Evolutionary conservation across 2,888 invertebrate species (phyloP).

Genomic region (Lacanobia oleracea): DNA sequence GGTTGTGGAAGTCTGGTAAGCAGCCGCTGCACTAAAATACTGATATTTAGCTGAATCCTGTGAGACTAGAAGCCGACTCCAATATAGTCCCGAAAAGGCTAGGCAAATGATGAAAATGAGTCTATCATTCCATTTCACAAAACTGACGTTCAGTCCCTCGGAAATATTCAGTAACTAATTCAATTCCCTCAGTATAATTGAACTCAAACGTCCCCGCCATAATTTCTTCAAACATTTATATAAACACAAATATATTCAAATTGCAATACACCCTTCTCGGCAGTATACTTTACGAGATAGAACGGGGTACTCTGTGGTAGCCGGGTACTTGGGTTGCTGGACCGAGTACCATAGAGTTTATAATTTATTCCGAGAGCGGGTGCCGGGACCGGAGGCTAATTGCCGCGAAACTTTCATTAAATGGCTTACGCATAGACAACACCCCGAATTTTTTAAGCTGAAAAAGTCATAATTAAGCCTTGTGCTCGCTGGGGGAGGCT

Average conservation of each 20-base stretch:
- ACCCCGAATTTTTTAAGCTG: constrained; percentile 69
- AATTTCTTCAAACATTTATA: constrained; percentile 48
- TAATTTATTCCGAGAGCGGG: constrained; percentile 78
- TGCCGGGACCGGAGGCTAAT: constrained; percentile 76
- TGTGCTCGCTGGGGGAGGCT: neutral
- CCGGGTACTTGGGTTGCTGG: constrained; percentile 33
- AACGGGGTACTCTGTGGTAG: constrained; percentile 22
- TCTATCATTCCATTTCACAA: neutral
- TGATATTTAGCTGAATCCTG: too few species aligned
- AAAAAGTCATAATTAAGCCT: constrained; percentile 46
- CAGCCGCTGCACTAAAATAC: too few species aligned
- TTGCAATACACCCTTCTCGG: constrained; percentile 26
- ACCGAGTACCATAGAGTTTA: constrained; percentile 53
- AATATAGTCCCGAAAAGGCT: too few species aligned
- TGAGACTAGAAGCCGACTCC: too few species aligned
- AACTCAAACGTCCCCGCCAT: constrained; percentile 28
- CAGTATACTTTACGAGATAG: constrained; percentile 47
- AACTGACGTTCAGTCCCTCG: neutral
- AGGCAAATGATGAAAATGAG: neutral
- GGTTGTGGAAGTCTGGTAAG: too few species aligned
- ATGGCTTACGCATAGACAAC: constrained; percentile 75
- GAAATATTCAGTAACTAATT: constrained; percentile 27
- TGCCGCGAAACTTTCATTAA: constrained; percentile 80
- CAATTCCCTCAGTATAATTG: constrained; percentile 26
- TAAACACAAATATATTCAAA: constrained; percentile 51